A percentile compares a stretch with the other conserved stretches of the same genome.
Evolutionary conservation across 2,113 vertebrate species (phyloP).

Genomic region (Globicephala melas): DNA sequence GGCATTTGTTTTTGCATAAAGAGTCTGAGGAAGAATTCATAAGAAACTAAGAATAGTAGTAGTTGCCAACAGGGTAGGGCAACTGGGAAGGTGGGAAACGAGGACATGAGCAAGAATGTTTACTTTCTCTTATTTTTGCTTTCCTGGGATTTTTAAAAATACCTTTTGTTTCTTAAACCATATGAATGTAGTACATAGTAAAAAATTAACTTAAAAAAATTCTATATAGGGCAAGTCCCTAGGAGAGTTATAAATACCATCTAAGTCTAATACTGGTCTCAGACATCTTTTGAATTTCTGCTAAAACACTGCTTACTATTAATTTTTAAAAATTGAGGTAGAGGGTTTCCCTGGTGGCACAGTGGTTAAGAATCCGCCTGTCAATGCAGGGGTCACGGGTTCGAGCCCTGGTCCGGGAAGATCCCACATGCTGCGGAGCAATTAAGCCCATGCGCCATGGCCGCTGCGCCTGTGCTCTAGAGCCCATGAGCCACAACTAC

Average conservation of each 20-base stretch:
- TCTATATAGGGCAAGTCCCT: background rate
- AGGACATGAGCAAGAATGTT: background rate
- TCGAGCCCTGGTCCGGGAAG: no score
- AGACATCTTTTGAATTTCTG: background rate
- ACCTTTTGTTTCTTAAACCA: background rate
- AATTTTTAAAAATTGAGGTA: background rate
- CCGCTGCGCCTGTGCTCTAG: no score
- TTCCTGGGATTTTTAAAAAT: background rate
- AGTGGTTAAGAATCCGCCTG: no score
- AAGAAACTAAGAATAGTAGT: background rate
- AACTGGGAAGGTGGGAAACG: background rate
- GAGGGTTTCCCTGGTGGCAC: background rate
- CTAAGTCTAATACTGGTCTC: background rate
- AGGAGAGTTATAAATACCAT: background rate
- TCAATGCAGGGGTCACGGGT: no score
- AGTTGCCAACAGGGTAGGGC: background rate
- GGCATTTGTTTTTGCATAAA: background rate
- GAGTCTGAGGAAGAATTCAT: background rate
- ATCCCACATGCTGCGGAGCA: no score
- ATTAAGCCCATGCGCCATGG: accelerated
- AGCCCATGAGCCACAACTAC: no score
- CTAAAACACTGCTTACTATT: background rate
- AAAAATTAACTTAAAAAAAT: background rate
- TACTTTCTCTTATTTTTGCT: background rate
- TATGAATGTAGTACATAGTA: background rate